Evolutionary conservation across 2,888 invertebrate species (phyloP), one percentile per base, ranked within the genome.

Genomic region (Chymomyza amoena): DNA sequence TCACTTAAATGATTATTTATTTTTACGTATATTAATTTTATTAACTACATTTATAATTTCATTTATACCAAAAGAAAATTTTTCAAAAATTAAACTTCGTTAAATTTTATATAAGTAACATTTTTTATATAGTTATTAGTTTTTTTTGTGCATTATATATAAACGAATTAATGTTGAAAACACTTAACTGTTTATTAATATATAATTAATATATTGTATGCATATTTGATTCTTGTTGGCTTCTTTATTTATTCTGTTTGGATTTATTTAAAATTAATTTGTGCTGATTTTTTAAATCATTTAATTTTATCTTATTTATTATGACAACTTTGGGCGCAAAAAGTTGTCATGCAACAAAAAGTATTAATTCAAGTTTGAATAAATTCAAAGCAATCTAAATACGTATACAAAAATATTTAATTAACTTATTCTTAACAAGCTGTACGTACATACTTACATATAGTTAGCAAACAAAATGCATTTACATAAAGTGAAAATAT

Each of bases 11-110:
- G 2, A 45, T 4, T 45, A 45, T 45, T 45, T 45, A 45, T 45
- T 45, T 13, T 45, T 13, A 13, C 73, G 69, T 78, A 68, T 60
- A 80, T 69, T 76, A 70, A 78, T 80, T 80, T 87, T 67, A 75
- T 74, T 87, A 84, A 80, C 88, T 84, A 84, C 84, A 84, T 84
- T 79, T 84, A 84, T 84, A 84, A 87, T 84, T 84, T 84, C 66
- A 70, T 79, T 73, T 75, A 83, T 87, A 84, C 83, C 83, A 83
- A 83, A 83, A 78, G 79, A 69, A 64, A 66, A 57, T 57, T 25
- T 25, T 57, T 57, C 28, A 20, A 57, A 57, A 20, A 56, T 56
- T 25, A 16, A 5, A 20, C 13, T 45, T 13, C 13, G 39, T 45
- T 20, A 57, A 20, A n/a, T 57, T 25, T 20, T 57, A 20, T 28